These are phyloP conservation scores for Scalopus aquaticus DNA, from an alignment of 2,113 vertebrate species.

Conservation along the genomic window DNA sequence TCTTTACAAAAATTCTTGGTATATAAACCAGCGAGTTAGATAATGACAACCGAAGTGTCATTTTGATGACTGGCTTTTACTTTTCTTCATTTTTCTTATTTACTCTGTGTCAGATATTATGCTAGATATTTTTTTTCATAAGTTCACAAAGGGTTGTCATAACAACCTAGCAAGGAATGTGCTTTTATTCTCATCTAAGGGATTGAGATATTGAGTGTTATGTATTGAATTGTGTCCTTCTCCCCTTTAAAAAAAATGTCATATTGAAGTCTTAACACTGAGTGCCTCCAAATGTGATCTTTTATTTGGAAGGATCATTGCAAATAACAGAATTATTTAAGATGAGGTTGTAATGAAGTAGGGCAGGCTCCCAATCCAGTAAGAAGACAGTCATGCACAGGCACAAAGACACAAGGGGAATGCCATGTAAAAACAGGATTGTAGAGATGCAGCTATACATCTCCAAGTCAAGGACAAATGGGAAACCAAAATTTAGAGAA, in stretches of 20 bases:
- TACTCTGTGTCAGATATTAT: neutral
- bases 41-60: neutral
- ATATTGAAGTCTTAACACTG: neutral
- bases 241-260: neutral
- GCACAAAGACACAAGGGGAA: too few species aligned
- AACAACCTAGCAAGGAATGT: neutral
- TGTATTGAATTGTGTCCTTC: neutral
- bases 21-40: neutral
- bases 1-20: slow-evolving; percentile 2
- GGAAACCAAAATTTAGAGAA: neutral
- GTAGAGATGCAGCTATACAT: neutral
- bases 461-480: neutral
- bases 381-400: too few species aligned
- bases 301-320: neutral
- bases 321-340: neutral
- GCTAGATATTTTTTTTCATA: neutral
- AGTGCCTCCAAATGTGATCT: neutral
- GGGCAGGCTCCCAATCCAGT: too few species aligned
- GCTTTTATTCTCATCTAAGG: neutral
- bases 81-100: neutral
- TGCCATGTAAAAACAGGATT: too few species aligned
- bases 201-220: neutral
- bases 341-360: neutral
- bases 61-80: neutral
- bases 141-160: neutral